A percentile compares a stretch with the other conserved stretches of the same genome.
Evolutionary conservation across 2,113 vertebrate genomes (phyloP).

Genomic region (Pseudorectes ferrugineus): DNA sequence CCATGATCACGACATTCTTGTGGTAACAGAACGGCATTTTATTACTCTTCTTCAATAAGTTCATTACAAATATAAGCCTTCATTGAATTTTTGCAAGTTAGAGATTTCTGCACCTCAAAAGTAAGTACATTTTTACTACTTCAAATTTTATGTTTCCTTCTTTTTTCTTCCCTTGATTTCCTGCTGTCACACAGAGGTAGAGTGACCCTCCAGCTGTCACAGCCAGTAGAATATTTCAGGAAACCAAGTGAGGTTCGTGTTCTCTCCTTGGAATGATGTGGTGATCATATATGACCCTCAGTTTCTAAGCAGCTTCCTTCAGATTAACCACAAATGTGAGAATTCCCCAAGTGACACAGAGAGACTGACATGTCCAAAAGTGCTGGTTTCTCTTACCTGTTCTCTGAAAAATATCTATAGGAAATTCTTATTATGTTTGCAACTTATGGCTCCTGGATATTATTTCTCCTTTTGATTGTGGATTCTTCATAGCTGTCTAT

Average conservation of each 20-base stretch:
- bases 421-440: background rate
- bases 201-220: rapidly evolving
- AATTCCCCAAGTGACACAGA: background rate
- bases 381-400: background rate
- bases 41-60: background rate
- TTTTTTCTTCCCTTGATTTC: background rate
- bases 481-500: background rate
- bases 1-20: background rate
- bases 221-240: background rate
- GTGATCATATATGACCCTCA: background rate
- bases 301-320: background rate
- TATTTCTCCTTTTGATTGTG: background rate
- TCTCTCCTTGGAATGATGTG: background rate
- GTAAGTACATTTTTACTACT: background rate
- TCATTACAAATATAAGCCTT: background rate
- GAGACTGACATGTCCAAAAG: background rate
- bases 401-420: background rate
- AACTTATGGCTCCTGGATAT: background rate
- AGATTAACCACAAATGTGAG: background rate
- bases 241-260: background rate
- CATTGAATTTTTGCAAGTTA: background rate
- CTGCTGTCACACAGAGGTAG: background rate
- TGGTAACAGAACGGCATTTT: background rate
- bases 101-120: background rate
- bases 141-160: background rate